Evolutionary conservation across 37 sponge, comb jelly and placozoan species (phyloP).

Genomic region (Cliona cf. orientalis): DNA sequence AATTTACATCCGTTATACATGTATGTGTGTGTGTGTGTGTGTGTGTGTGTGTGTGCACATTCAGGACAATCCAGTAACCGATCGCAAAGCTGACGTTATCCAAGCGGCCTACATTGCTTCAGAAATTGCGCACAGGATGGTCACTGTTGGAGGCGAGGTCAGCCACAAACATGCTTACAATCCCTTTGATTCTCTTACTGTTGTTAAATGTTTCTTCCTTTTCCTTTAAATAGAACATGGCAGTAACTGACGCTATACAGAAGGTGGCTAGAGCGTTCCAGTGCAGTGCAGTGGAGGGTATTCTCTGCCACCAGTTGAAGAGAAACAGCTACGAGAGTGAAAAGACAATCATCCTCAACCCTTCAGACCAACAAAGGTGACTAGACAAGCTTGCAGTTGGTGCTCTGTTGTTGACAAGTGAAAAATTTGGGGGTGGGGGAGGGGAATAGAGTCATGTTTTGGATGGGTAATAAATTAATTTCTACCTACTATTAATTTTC

Average conservation of each 20-base stretch:
- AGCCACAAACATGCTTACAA: background rate
- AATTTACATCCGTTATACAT: no score
- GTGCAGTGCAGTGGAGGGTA: conserved; percentile 90
- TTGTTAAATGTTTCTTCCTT: background rate
- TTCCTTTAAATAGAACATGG: conserved; percentile 43
- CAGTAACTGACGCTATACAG: conserved; percentile 87
- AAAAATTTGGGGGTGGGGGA: no score
- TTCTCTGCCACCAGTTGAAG: conserved; percentile 81
- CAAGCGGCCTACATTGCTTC: conserved; percentile 87
- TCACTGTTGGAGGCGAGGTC: conserved; percentile 93
- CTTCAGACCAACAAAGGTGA: conserved; percentile 63
- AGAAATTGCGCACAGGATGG: conserved; percentile 91
- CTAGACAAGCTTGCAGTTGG: background rate
- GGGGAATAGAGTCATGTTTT: no score
- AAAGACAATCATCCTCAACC: conserved; percentile 84
- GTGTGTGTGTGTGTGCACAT: background rate
- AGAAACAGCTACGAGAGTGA: conserved; percentile 75
- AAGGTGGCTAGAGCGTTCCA: conserved; percentile 76
- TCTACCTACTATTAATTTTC: no score
- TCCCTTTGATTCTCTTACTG: background rate
- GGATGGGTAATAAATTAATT: no score
- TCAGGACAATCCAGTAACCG: conserved; percentile 82
- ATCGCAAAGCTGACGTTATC: conserved; percentile 90
- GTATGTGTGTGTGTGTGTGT: conserved; percentile 18
- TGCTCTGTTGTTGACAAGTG: no score